These are phyloP conservation scores for Sterrhoptilus dennistouni DNA, from an alignment of 2,113 vertebrate genomes.

Conservation along the genomic window DNA sequence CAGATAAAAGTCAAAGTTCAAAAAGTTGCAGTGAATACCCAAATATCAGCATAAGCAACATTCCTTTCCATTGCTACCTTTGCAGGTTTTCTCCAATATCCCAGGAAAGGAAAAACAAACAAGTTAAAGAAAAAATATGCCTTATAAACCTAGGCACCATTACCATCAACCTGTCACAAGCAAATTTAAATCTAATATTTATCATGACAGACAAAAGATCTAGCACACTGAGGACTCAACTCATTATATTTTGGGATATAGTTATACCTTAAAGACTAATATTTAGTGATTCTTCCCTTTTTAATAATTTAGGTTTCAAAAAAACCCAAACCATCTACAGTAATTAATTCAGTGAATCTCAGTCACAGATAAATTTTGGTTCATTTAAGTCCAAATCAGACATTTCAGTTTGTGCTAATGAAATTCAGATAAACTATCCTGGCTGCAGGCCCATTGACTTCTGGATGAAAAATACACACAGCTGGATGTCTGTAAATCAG, in stretches of 20 bases:
- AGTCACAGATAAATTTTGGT: neutral
- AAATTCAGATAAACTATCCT: slow-evolving; percentile 31
- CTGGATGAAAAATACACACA: slow-evolving; percentile 13
- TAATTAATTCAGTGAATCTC: neutral
- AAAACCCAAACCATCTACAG: neutral
- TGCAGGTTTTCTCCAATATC: neutral
- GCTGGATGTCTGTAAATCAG: slow-evolving; percentile 30
- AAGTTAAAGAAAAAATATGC: neutral
- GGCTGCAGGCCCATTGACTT: slow-evolving; percentile 10
- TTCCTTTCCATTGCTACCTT: neutral
- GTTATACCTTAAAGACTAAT: neutral
- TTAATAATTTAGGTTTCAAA: neutral
- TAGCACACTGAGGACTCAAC: neutral
- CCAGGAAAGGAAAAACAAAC: neutral
- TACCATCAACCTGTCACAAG: neutral
- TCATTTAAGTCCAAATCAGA: slow-evolving; percentile 17
- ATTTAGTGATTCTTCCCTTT: neutral
- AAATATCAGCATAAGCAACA: neutral
- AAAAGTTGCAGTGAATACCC: neutral
- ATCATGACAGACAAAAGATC: neutral
- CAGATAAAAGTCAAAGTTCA: neutral
- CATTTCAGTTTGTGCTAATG: neutral
- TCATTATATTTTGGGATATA: neutral
- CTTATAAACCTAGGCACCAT: neutral
- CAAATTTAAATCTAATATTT: neutral